phyloP scores from a whole-genome alignment of 2,888 invertebrate genomes.

The Dynastes maya region DNA sequence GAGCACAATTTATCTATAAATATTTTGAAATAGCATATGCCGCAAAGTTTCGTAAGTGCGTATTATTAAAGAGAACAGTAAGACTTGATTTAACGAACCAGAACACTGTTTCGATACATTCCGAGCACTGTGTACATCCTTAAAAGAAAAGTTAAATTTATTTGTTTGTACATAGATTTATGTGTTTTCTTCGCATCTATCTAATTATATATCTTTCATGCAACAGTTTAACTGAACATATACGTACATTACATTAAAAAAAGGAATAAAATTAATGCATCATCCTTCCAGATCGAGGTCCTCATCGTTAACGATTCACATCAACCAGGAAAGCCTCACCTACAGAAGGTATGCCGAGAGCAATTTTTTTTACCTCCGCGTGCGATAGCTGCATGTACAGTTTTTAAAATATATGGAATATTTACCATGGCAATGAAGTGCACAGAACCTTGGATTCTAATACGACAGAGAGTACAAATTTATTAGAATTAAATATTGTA shows the following conservation, averaged over 20 bases:
- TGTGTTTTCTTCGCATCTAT: too few species aligned
- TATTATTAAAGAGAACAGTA: too few species aligned
- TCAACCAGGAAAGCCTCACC: slow-evolving; percentile 68
- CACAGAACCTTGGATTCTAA: slow-evolving; percentile 65
- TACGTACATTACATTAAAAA: background rate
- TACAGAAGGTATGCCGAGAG: slow-evolving; percentile 67
- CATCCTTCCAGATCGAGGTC: slow-evolving; percentile 42
- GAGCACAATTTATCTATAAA: too few species aligned
- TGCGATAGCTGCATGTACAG: slow-evolving; percentile 29
- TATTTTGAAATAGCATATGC: too few species aligned
- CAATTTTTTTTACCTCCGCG: slow-evolving; percentile 51
- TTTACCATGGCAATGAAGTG: slow-evolving; percentile 70
- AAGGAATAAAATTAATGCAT: slow-evolving; percentile 39
- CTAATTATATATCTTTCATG: too few species aligned
- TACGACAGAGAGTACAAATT: slow-evolving; percentile 63
- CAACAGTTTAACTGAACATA: too few species aligned
- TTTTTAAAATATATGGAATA: slow-evolving; percentile 65
- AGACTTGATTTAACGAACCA: too few species aligned
- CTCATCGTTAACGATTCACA: slow-evolving; percentile 38
- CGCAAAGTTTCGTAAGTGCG: too few species aligned
- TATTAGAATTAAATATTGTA: slow-evolving; percentile 57
- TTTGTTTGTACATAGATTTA: too few species aligned
- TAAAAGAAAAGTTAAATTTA: too few species aligned
- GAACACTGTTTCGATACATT: too few species aligned
- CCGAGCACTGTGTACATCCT: too few species aligned